Conservation (phyloP, 2,888 invertebrate species). For the Eupelmus urozonus region DNA sequence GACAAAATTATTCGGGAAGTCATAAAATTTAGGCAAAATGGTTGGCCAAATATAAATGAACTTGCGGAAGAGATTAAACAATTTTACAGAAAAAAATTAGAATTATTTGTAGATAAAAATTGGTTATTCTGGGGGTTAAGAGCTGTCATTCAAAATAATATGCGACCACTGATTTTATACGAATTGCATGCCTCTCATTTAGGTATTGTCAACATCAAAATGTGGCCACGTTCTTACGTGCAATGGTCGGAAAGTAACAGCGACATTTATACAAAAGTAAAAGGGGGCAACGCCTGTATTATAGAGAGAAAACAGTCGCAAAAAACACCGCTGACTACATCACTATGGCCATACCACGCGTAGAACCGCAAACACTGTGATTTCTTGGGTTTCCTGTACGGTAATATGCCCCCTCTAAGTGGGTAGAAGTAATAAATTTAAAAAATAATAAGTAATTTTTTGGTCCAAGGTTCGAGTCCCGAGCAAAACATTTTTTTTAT, state of each 20-base stretch:
- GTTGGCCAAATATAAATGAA: conserved; percentile 49
- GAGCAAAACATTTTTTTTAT: too few species aligned
- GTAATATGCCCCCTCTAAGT: conserved; percentile 55
- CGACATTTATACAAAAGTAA: neutral
- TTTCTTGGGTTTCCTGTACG: conserved; percentile 49
- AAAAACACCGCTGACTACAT: neutral
- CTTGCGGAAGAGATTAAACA: neutral
- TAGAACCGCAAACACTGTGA: conserved; percentile 5
- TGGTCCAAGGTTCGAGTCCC: too few species aligned
- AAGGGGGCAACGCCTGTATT: neutral
- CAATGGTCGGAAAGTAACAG: conserved; percentile 58
- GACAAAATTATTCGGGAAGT: neutral
- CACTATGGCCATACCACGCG: neutral
- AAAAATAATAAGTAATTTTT: too few species aligned
- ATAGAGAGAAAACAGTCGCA: neutral
- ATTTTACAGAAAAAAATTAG: conserved; percentile 34
- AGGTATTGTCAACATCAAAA: conserved; percentile 61
- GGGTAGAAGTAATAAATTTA: too few species aligned
- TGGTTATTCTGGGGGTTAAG: conserved; percentile 57
- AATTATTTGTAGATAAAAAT: conserved; percentile 48
- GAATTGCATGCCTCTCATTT: conserved; percentile 60
- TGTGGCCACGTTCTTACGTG: conserved; percentile 58
- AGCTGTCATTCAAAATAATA: conserved; percentile 43
- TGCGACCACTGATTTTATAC: conserved; percentile 34
- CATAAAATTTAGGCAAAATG: too few species aligned